Evolutionary conservation across 2,797 vertebrate genomes (phyloP).

Genomic region (Chelmon rostratus): DNA sequence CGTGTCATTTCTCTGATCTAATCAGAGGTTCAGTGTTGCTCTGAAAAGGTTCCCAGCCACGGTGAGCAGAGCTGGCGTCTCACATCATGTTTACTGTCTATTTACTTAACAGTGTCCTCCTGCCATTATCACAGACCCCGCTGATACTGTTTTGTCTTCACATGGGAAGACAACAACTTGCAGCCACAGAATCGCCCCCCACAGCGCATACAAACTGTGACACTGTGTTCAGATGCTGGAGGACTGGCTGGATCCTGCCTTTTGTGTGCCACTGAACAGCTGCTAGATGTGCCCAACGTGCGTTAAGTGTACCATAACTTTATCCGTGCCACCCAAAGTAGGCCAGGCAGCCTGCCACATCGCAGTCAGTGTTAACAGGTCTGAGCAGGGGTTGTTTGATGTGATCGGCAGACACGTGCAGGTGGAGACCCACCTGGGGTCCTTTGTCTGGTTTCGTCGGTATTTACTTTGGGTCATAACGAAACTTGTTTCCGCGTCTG

Average conservation of each 20-base stretch:
- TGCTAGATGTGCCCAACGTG: background rate
- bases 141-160: slow-evolving; percentile 18
- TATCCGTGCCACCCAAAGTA: background rate
- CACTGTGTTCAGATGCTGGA: background rate
- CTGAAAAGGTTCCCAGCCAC: background rate
- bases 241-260: background rate
- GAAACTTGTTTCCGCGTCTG: slow-evolving; percentile 12
- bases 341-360: background rate
- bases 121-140: slow-evolving; percentile 28
- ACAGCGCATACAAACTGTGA: background rate
- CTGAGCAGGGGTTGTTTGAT: background rate
- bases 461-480: background rate
- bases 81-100: slow-evolving; percentile 4
- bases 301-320: background rate
- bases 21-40: slow-evolving; percentile 13
- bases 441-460: background rate
- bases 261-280: background rate
- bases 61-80: background rate
- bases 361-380: background rate
- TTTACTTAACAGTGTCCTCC: slow-evolving; percentile 31
- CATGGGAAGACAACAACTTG: slow-evolving; percentile 10
- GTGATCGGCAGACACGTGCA: background rate
- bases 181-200: background rate
- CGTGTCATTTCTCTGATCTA: slow-evolving; percentile 17
- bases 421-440: background rate